A percentile compares a stretch with the other conserved stretches of the same genome.
These are phyloP conservation scores for Danaus melanippus DNA, from an alignment of 1,140 invertebrate species.

Conservation along the genomic window DNA sequence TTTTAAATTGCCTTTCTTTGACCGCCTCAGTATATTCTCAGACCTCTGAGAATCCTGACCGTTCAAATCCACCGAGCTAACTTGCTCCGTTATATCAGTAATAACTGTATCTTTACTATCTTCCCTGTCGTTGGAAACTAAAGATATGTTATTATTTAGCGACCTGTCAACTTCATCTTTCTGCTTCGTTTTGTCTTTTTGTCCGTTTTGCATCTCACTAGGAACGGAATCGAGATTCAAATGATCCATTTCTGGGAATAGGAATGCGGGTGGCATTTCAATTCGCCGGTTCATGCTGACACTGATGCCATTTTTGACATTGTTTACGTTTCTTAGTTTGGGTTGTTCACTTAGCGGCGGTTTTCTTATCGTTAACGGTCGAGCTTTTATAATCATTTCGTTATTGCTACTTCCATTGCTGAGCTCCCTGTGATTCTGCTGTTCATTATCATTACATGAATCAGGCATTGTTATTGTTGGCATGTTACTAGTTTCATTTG, in stretches of 20 bases:
- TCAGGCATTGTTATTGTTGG: constrained; percentile 43
- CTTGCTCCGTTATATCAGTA: constrained; percentile 65
- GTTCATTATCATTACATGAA: constrained; percentile 45
- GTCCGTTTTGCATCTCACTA: constrained; percentile 45
- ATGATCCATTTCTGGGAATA: constrained; percentile 82
- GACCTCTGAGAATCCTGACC: constrained; percentile 70
- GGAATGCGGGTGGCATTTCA: constrained; percentile 86
- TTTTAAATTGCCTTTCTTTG: constrained; percentile 84
- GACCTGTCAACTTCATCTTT: constrained; percentile 62
- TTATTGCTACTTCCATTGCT: constrained; percentile 58
- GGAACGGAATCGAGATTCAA: constrained; percentile 35
- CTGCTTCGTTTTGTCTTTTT: constrained; percentile 48
- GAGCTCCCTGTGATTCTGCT: constrained; percentile 52
- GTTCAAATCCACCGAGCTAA: constrained; percentile 68
- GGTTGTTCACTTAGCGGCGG: constrained; percentile 82
- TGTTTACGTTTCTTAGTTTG: constrained; percentile 76
- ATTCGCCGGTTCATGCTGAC: constrained; percentile 81
- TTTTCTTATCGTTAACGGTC: constrained; percentile 85
- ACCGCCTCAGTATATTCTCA: constrained; percentile 74
- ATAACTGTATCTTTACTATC: constrained; percentile 71
- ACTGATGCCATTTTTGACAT: constrained; percentile 73
- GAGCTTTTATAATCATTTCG: constrained; percentile 82
- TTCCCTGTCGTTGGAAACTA: constrained; percentile 50
- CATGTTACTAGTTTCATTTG: constrained; percentile 34
- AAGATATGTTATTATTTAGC: constrained; percentile 55